phyloP scores from a whole-genome alignment of 2,113 vertebrate species.

The Trichechus manatus region DNA sequence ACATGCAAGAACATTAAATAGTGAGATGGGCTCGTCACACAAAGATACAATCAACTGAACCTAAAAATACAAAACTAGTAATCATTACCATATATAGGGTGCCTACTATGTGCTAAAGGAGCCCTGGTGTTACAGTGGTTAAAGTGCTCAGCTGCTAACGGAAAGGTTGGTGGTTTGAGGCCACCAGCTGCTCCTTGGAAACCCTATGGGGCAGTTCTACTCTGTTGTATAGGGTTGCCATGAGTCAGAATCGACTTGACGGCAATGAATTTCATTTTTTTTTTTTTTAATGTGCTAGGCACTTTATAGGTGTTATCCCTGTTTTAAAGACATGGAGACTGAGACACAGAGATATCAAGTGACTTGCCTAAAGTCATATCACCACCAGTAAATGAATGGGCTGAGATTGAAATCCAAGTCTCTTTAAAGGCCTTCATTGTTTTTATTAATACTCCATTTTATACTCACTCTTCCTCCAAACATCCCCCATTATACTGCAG shows the following conservation, averaged over 20 bases:
- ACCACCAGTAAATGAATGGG: slow-evolving; percentile 53
- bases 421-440: slow-evolving; percentile 52
- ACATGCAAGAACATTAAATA: slow-evolving; percentile 36
- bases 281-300: not conserved
- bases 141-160: not conserved
- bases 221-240: not conserved
- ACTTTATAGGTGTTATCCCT: not conserved
- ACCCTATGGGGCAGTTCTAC: not conserved
- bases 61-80: slow-evolving; percentile 60
- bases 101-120: not conserved
- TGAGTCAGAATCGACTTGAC: not conserved
- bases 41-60: slow-evolving; percentile 54
- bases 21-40: not conserved
- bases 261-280: not conserved
- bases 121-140: not conserved
- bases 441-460: slow-evolving; percentile 65
- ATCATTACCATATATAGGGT: not conserved
- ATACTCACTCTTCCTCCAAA: slow-evolving; percentile 42
- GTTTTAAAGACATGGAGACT: slow-evolving; percentile 44
- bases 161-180: not conserved
- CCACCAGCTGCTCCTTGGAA: not conserved
- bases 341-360: slow-evolving; percentile 29
- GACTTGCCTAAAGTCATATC: slow-evolving; percentile 1
- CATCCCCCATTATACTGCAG: slow-evolving; percentile 1
- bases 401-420: slow-evolving; percentile 15